Conservation (phyloP, 2,888 invertebrate genomes). For the Coenonympha glycerion region DNA sequence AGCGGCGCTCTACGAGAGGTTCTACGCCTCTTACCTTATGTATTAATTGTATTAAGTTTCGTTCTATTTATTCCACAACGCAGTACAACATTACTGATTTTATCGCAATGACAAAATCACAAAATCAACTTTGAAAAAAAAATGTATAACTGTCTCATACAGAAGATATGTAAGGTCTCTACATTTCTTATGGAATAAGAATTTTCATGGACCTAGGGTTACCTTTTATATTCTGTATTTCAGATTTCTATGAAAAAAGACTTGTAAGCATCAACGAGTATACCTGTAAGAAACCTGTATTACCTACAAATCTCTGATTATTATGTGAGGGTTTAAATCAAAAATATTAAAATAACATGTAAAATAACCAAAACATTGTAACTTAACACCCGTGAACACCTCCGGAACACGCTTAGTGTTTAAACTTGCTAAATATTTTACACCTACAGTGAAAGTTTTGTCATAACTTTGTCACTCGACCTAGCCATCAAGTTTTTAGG, state of each 20-base stretch:
- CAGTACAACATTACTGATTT: not conserved
- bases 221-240: no score
- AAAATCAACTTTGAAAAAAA: no score
- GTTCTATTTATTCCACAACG: not conserved
- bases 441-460: slow-evolving; percentile 25
- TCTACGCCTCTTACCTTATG: not conserved
- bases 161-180: no score
- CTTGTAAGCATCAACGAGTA: no score
- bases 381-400: slow-evolving; percentile 22
- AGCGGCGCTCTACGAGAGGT: slow-evolving; percentile 35
- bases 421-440: not conserved
- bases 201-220: no score
- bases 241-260: no score
- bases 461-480: not conserved
- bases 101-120: not conserved
- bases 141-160: no score
- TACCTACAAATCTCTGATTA: no score
- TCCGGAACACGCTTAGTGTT: not conserved
- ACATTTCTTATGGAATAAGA: no score
- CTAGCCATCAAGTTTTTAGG: no score
- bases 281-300: no score
- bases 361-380: no score
- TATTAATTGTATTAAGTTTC: slow-evolving; percentile 12
- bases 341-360: not conserved
- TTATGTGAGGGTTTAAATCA: slow-evolving; percentile 1